Base-by-base conservation (phyloP, 2,888 invertebrate species). In the Xanthostigma xanthostigma region DNA sequence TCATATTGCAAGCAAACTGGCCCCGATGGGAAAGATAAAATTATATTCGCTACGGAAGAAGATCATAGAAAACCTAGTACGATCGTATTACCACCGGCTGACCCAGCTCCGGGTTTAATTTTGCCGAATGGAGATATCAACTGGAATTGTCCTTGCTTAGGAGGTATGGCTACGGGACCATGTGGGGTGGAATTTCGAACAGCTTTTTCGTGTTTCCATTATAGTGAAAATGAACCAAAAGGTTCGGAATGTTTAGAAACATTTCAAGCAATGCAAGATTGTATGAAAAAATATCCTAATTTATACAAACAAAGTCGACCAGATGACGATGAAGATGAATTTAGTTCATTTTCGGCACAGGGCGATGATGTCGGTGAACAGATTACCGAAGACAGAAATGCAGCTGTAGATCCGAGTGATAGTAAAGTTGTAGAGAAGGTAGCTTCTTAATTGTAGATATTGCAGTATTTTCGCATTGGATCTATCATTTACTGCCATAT, bases 141-240 rank as follows among this genome's bases (percentile, higher is more conserved):
- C 70, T 96, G 95, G 95, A 86, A 86, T 63, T 96, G 96, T 62
- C 95, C 95, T 0, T 96, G 96, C 64, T 74, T 96, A 36, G 95
- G 95, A 11, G 93, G 93, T n/a, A 94, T 95, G 89, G 91, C 94
- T 6, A 90, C 91, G 0, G 95, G 96, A 0, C 95, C 96, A 0
- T 96, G 96, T 65, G 95, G 93, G 1, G 75, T 84, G 11, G 85
- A 92, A 65, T 96, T 96, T 68, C 74, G 95, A 40, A 87, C 92
- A 56, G 93, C 95, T 2, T 94, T 96, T 67, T 84, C 89, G 35
- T 96, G 96, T 67, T 95, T 95, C 65, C 94, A 95, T 64, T 87
- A 90, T 67, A 90, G 89, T 54, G 78, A 78, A 50, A 83, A 83
- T 3, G 93, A 94, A 3, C 88, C 90, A 0, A 94, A 94, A 68